Conservation (phyloP, 2,797 vertebrate species). For the Mycteria americana region DNA sequence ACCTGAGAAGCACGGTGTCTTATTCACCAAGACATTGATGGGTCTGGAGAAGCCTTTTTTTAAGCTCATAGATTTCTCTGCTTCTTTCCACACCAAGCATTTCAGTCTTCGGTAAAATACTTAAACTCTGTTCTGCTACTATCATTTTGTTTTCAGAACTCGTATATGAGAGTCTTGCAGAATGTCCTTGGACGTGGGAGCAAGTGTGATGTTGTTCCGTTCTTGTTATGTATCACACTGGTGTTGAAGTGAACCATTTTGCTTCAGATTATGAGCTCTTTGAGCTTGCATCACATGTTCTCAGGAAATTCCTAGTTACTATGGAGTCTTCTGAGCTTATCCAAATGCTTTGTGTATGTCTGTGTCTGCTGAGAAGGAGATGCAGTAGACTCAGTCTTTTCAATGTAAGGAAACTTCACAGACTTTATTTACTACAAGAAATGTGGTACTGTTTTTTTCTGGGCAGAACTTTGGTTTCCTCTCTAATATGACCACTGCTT, state of each 20-base stretch:
- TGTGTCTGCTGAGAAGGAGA: background rate
- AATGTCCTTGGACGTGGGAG: background rate
- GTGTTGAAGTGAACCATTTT: background rate
- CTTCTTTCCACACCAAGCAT: background rate
- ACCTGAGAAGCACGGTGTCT: background rate
- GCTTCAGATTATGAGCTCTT: background rate
- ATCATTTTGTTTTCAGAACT: background rate
- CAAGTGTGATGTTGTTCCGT: background rate
- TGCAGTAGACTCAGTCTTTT: background rate
- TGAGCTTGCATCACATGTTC: background rate
- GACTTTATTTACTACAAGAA: background rate
- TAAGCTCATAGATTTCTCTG: background rate
- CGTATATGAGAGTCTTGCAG: background rate
- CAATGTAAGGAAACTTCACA: background rate
- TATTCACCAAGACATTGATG: background rate
- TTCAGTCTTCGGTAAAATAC: background rate
- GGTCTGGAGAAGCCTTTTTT: background rate
- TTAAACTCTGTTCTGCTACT: background rate
- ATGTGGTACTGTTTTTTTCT: background rate
- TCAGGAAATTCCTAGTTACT: background rate
- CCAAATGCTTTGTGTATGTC: background rate
- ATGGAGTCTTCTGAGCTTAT: background rate
- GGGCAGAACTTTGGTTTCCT: background rate
- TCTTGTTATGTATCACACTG: background rate
- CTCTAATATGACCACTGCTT: background rate